phyloP scores from a whole-genome alignment of 2,113 vertebrate species.

The Mandrillus leucophaeus region DNA sequence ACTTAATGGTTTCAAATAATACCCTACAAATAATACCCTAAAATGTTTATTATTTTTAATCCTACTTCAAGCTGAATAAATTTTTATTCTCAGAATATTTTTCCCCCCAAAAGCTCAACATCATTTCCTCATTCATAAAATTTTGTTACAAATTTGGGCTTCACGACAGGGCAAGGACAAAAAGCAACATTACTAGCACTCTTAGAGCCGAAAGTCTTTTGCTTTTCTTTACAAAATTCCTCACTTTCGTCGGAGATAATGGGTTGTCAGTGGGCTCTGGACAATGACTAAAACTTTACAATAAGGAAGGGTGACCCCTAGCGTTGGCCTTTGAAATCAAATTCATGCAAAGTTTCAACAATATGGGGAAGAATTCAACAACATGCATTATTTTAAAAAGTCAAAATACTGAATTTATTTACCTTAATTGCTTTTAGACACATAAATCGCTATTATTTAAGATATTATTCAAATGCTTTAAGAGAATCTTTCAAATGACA shows the following conservation, averaged over 20 bases:
- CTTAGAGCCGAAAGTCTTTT: slow-evolving; percentile 44
- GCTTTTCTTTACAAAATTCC: slow-evolving; percentile 40
- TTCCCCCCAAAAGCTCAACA: background rate
- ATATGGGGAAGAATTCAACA: background rate
- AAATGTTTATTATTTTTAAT: background rate
- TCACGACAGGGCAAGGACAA: background rate
- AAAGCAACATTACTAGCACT: slow-evolving; percentile 52
- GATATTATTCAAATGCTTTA: background rate
- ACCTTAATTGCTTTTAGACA: background rate
- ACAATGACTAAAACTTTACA: slow-evolving; percentile 50
- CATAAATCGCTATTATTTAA: slow-evolving; percentile 24
- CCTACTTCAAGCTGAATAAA: background rate
- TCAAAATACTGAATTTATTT: background rate
- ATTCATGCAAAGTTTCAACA: slow-evolving; percentile 5
- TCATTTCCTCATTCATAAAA: slow-evolving; percentile 19
- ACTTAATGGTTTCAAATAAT: background rate
- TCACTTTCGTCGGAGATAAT: slow-evolving; percentile 48
- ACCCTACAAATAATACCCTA: background rate
- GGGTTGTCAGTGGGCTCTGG: slow-evolving; percentile 22
- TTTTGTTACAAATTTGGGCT: background rate
- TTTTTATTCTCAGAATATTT: slow-evolving; percentile 43
- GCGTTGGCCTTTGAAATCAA: slow-evolving; percentile 61
- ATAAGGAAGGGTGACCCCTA: slow-evolving; percentile 72
- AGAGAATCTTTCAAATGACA: background rate
- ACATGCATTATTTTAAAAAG: background rate